Evolutionary conservation across 2,113 vertebrate genomes (phyloP).

Genomic region (Apteryx owenii): DNA sequence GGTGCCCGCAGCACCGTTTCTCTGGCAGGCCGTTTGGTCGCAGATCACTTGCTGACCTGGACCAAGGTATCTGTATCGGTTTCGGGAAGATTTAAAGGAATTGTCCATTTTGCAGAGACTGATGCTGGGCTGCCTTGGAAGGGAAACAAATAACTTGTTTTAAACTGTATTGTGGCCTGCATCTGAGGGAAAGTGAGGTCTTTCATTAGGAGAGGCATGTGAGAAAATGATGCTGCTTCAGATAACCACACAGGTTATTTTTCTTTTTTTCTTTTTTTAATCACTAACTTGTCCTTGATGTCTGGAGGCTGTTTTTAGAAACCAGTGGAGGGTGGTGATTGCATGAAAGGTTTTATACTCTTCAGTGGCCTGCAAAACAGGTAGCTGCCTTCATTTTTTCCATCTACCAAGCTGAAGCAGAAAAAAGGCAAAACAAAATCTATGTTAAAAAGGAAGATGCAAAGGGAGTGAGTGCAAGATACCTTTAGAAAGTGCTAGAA

Average conservation of each 20-base stretch:
- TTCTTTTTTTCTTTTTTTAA: not conserved
- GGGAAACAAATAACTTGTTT: conserved; percentile 4
- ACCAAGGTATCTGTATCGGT: conserved; percentile 1
- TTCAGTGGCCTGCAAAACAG: not conserved
- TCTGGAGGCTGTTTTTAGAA: not conserved
- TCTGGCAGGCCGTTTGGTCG: not conserved
- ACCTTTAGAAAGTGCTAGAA: not conserved
- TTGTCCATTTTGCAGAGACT: conserved; percentile 8
- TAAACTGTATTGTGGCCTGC: not conserved
- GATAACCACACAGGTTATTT: not conserved
- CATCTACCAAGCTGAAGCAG: not conserved
- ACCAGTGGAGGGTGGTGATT: not conserved
- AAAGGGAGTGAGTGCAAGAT: not conserved
- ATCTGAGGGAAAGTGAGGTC: not conserved
- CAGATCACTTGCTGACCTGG: not conserved
- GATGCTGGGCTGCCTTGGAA: not conserved
- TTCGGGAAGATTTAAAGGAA: not conserved
- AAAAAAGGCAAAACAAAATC: not conserved
- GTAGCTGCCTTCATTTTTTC: not conserved
- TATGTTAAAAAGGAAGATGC: not conserved
- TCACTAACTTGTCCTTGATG: not conserved
- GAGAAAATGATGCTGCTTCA: not conserved
- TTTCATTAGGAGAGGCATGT: not conserved
- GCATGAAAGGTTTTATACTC: not conserved
- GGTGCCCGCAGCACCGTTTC: not conserved